A percentile compares a stretch with the other conserved stretches of the same genome.
Conservation (phyloP, 2,888 invertebrate genomes). For the Cephus sareptanus region DNA sequence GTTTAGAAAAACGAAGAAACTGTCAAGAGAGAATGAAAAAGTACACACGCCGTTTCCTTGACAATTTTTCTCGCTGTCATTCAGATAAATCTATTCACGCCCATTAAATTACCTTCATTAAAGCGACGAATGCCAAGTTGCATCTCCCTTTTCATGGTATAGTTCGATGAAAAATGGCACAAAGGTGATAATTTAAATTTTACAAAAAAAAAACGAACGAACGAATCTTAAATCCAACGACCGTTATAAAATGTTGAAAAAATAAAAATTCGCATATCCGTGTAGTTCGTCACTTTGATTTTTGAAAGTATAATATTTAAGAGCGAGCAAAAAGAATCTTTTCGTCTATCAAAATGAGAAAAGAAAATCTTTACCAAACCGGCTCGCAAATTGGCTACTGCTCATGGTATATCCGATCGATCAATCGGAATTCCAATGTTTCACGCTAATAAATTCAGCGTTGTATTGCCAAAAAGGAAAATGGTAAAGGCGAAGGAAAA, state of each 20-base stretch:
- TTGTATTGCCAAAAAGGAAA: background rate
- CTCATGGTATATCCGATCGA: background rate
- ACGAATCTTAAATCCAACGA: background rate
- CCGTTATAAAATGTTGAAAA: background rate
- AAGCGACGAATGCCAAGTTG: background rate
- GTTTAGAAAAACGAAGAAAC: background rate
- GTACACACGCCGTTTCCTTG: background rate
- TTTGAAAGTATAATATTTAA: background rate
- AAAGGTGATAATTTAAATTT: too few relatives aligned
- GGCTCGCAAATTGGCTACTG: background rate
- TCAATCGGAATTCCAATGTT: background rate
- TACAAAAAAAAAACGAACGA: background rate
- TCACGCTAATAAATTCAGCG: background rate
- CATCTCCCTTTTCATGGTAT: too few relatives aligned
- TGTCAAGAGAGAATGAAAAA: background rate
- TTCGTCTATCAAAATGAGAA: background rate
- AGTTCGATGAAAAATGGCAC: too few relatives aligned
- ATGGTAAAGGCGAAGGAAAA: background rate
- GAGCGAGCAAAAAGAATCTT: background rate
- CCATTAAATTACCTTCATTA: background rate
- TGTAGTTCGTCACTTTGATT: background rate
- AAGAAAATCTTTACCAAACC: background rate
- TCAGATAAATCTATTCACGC: background rate
- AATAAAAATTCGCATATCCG: background rate
- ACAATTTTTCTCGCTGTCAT: background rate